Conservation (phyloP, 2,888 invertebrate species). For the Gnatocerus cornutus region DNA sequence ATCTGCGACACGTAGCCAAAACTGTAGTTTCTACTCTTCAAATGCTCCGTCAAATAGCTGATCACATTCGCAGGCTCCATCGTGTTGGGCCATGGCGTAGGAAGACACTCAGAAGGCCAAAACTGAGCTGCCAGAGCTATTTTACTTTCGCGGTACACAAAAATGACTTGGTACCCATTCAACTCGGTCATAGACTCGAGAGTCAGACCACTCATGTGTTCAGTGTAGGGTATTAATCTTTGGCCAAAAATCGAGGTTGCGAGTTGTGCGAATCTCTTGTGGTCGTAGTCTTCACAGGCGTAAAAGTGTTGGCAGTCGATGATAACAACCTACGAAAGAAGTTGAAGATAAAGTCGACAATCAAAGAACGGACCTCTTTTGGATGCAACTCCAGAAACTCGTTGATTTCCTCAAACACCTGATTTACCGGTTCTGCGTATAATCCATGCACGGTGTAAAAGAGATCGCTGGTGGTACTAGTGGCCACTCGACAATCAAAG, state of each 20-base stretch:
- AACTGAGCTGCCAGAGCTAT: slow-evolving; percentile 73
- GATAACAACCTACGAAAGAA: slow-evolving; percentile 73
- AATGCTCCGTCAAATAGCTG: slow-evolving; percentile 75
- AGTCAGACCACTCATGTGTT: slow-evolving; percentile 74
- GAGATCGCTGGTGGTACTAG: slow-evolving; percentile 73
- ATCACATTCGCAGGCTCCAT: slow-evolving; percentile 75
- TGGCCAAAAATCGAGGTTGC: slow-evolving; percentile 72
- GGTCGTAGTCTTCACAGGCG: slow-evolving; percentile 78
- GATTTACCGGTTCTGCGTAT: slow-evolving; percentile 80
- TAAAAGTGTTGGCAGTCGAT: slow-evolving; percentile 92
- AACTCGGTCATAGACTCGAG: slow-evolving; percentile 75
- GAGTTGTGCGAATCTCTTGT: slow-evolving; percentile 76
- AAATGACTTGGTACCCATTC: slow-evolving; percentile 76
- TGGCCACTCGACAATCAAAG: slow-evolving; percentile 86
- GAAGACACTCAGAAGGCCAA: slow-evolving; percentile 82
- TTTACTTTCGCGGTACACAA: slow-evolving; percentile 79
- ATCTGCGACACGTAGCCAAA: slow-evolving; percentile 86
- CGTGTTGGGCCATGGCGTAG: slow-evolving; percentile 88
- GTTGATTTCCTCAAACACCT: slow-evolving; percentile 78
- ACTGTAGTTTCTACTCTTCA: slow-evolving; percentile 74
- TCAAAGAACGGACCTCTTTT: slow-evolving; percentile 72
- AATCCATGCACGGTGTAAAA: slow-evolving; percentile 87
- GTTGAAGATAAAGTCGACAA: no score
- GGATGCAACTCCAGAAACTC: slow-evolving; percentile 81
- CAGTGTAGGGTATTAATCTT: slow-evolving; percentile 76